Percentiles rank a stretch among this genome's conserved stretches.
Evolutionary conservation across 2,797 vertebrate species (phyloP).

Genomic region (Myripristis murdjan): DNA sequence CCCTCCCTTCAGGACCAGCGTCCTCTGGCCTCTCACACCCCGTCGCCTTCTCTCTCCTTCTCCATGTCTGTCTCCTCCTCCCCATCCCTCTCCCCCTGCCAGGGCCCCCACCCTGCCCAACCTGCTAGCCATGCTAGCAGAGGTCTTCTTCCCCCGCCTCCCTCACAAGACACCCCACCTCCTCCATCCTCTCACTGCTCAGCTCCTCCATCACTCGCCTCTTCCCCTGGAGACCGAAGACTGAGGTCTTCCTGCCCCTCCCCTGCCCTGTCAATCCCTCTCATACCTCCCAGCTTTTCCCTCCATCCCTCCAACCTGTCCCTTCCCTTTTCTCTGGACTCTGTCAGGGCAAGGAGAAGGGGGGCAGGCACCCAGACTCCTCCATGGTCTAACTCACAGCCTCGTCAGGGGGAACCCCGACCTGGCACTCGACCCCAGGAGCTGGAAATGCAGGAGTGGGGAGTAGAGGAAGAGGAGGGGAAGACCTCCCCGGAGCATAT

Average conservation of each 20-base stretch:
- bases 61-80: constrained; percentile 79
- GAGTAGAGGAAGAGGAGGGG: constrained; percentile 43
- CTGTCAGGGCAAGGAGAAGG: constrained; percentile 12
- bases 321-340: constrained; percentile 71
- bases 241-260: constrained; percentile 41
- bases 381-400: constrained; percentile 54
- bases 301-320: constrained; percentile 57
- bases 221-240: constrained; percentile 72
- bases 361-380: constrained; percentile 30
- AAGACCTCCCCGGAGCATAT: constrained; percentile 81
- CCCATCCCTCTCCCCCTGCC: constrained; percentile 77
- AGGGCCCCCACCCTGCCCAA: constrained; percentile 70
- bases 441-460: constrained; percentile 86
- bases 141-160: constrained; percentile 60
- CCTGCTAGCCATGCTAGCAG: constrained; percentile 61
- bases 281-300: constrained; percentile 18
- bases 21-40: constrained; percentile 62
- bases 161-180: constrained; percentile 71
- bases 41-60: constrained; percentile 81
- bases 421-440: constrained; percentile 59
- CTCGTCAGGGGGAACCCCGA: constrained; percentile 12
- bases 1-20: constrained; percentile 62
- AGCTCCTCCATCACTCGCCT: constrained; percentile 79
- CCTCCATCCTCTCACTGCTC: constrained; percentile 74
- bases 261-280: constrained; percentile 43